These are phyloP conservation scores for Capitella teleta DNA, from an alignment of 1,140 invertebrate species.

Conservation along the genomic window DNA sequence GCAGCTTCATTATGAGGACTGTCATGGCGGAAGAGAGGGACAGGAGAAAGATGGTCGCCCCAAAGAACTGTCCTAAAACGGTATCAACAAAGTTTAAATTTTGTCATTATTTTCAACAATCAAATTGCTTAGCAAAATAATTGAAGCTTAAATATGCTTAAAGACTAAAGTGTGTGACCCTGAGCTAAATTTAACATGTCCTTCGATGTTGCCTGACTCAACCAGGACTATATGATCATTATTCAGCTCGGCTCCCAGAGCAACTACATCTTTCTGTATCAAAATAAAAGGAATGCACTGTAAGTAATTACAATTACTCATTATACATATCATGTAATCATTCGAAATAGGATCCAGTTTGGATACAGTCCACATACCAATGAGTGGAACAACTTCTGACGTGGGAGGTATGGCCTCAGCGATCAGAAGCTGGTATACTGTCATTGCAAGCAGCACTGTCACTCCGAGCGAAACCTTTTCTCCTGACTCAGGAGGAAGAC, in stretches of 20 bases:
- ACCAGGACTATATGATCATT: background rate
- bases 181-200: background rate
- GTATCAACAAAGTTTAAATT: background rate
- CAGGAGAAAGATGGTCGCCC: background rate
- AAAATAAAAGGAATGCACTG: background rate
- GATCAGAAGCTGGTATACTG: conserved; percentile 55
- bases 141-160: background rate
- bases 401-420: conserved; percentile 89
- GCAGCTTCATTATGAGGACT: background rate
- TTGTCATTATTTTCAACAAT: background rate
- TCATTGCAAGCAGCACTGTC: conserved; percentile 48
- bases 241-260: background rate
- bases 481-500: conserved; percentile 93
- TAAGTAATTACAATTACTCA: background rate
- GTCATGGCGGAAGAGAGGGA: background rate
- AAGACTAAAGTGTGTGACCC: background rate
- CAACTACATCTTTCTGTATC: background rate
- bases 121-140: background rate
- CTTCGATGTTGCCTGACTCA: background rate
- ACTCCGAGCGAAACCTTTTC: conserved; percentile 96
- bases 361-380: conserved; percentile 36
- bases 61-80: background rate
- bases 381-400: conserved; percentile 64
- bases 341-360: background rate
- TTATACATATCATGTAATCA: background rate